These are phyloP conservation scores for Pogoniulus pusillus DNA, from an alignment of 2,797 vertebrate genomes.

Conservation along the genomic window DNA sequence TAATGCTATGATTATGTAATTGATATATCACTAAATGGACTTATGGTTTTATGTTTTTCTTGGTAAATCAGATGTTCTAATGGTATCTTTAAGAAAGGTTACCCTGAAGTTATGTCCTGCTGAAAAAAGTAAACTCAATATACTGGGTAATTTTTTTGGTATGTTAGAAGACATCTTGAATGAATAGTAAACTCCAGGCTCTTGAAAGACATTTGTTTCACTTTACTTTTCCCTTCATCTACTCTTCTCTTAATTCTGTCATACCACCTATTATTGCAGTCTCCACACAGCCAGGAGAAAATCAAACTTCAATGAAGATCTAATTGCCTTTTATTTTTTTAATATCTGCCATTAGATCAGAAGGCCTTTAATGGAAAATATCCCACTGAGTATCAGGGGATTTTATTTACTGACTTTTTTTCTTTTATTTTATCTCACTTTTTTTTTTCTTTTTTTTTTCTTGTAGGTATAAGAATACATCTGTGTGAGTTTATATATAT, in stretches of 20 bases:
- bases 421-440: not conserved
- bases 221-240: not conserved
- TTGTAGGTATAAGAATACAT: not conserved
- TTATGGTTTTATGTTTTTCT: not conserved
- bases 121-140: not conserved
- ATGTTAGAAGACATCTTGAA: not conserved
- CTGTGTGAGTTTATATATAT: not conserved
- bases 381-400: not conserved
- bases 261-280: not conserved
- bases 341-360: not conserved
- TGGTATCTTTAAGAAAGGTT: not conserved
- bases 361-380: not conserved
- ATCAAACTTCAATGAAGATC: not conserved
- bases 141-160: not conserved
- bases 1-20: not conserved
- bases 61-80: not conserved
- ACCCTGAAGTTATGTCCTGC: not conserved
- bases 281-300: not conserved
- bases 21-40: fast-evolving
- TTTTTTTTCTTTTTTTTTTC: not conserved
- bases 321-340: not conserved
- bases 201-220: not conserved
- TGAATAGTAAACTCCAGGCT: not conserved
- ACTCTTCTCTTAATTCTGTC: not conserved
- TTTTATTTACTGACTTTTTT: not conserved